A percentile compares a stretch with the other conserved stretches of the same genome.
These are phyloP conservation scores for Typhlomys cinereus DNA, from an alignment of 2,113 vertebrate genomes.

Conservation along the genomic window DNA sequence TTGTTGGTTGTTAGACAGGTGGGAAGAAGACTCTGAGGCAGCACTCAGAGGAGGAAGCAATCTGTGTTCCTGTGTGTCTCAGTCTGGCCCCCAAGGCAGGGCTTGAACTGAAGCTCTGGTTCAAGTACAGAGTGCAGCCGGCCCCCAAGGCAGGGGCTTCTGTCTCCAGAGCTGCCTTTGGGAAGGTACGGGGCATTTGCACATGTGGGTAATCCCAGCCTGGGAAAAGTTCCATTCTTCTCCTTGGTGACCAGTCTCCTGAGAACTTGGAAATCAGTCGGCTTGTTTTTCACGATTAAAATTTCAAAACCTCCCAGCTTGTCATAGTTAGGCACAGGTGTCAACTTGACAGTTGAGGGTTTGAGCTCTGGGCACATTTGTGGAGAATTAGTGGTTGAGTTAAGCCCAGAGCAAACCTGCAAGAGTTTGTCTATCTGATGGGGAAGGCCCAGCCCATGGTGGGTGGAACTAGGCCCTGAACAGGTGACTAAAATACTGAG, in stretches of 20 bases:
- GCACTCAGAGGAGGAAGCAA: no score
- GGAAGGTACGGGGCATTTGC: background rate
- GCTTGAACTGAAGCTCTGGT: no score
- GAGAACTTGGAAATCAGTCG: conserved; percentile 11
- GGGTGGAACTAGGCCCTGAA: no score
- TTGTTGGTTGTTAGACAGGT: no score
- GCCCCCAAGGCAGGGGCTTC: background rate
- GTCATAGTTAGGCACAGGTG: no score
- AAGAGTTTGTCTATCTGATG: no score
- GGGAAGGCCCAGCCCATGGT: no score
- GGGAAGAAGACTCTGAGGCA: background rate
- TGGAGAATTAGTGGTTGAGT: no score
- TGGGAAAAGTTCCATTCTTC: background rate
- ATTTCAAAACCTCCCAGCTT: conserved; percentile 43
- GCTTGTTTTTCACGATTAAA: background rate
- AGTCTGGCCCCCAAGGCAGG: background rate
- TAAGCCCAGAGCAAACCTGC: no score
- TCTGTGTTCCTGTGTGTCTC: background rate
- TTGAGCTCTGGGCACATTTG: no score
- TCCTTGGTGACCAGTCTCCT: background rate
- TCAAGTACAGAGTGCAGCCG: background rate
- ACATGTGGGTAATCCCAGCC: background rate
- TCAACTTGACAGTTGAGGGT: no score
- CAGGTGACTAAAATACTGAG: no score
- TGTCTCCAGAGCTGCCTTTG: fast-evolving